Evolutionary conservation across 1,140 invertebrate genomes (phyloP).

Genomic region (Steinernema feltiae): DNA sequence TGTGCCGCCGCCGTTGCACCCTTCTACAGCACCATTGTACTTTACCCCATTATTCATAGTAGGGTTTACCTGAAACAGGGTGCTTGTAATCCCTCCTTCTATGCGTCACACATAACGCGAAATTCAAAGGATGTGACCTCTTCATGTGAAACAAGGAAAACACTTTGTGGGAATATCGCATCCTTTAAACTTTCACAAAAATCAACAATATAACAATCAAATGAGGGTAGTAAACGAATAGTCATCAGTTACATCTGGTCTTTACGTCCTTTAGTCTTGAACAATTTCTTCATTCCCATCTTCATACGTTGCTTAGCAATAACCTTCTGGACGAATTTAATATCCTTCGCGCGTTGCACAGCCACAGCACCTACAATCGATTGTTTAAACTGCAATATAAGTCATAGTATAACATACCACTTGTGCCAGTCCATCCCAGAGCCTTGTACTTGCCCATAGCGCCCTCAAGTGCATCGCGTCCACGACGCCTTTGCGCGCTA

Average conservation of each 20-base stretch:
- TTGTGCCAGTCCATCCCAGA: constrained; percentile 72
- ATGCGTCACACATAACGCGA: no score
- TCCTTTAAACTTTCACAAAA: background rate
- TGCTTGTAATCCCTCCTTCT: no score
- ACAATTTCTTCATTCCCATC: constrained; percentile 68
- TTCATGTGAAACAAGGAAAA: no score
- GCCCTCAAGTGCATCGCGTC: constrained; percentile 47
- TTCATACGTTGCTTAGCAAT: constrained; percentile 71
- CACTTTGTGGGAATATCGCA: no score
- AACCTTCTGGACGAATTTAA: constrained; percentile 74
- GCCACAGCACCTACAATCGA: constrained; percentile 12
- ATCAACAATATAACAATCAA: background rate
- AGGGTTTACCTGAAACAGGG: no score
- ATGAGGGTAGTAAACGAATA: no score
- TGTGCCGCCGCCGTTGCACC: no score
- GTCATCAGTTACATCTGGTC: background rate
- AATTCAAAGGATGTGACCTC: no score
- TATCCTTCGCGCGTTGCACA: constrained; percentile 72
- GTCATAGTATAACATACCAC: constrained; percentile 34
- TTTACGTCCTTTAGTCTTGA: constrained; percentile 32
- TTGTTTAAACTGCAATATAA: background rate
- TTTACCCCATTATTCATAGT: no score
- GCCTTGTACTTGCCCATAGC: constrained; percentile 74
- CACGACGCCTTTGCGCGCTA: constrained; percentile 36
- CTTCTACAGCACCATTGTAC: no score